Evolutionary conservation across 1,140 invertebrate species (phyloP).

Genomic region (Dendroctonus valens): DNA sequence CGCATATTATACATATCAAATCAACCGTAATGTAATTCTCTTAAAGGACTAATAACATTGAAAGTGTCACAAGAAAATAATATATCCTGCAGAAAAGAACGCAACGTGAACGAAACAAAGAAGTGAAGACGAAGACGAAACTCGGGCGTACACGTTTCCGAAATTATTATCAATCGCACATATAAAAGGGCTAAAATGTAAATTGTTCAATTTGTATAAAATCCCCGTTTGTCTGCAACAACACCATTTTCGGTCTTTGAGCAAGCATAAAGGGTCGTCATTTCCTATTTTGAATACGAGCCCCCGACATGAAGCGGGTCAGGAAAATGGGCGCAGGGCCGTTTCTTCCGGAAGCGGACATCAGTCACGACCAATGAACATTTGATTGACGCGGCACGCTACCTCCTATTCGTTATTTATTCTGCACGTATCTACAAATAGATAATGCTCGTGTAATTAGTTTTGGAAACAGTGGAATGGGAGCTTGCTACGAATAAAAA

Average conservation of each 20-base stretch:
- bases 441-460: conserved; percentile 5
- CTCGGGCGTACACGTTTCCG: too few relatives aligned
- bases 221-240: background rate
- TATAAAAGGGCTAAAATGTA: too few relatives aligned
- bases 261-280: conserved; percentile 12
- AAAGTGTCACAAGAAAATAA: too few relatives aligned
- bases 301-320: conserved; percentile 1
- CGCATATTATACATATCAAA: too few relatives aligned
- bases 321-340: conserved; percentile 17
- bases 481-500: too few relatives aligned
- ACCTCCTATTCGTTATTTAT: conserved; percentile 39
- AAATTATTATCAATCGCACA: too few relatives aligned
- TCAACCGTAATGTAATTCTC: too few relatives aligned
- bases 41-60: too few relatives aligned
- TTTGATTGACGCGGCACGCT: conserved; percentile 39
- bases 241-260: conserved; percentile 12
- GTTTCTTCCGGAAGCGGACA: conserved; percentile 32
- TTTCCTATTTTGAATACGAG: conserved; percentile 4
- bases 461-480: too few relatives aligned
- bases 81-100: too few relatives aligned
- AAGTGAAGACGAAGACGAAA: too few relatives aligned
- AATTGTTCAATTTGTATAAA: background rate
- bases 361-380: conserved; percentile 38
- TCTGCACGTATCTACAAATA: conserved; percentile 20
- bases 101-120: too few relatives aligned